Conservation (phyloP, 2,888 invertebrate genomes). For the Pterostichus niger region DNA sequence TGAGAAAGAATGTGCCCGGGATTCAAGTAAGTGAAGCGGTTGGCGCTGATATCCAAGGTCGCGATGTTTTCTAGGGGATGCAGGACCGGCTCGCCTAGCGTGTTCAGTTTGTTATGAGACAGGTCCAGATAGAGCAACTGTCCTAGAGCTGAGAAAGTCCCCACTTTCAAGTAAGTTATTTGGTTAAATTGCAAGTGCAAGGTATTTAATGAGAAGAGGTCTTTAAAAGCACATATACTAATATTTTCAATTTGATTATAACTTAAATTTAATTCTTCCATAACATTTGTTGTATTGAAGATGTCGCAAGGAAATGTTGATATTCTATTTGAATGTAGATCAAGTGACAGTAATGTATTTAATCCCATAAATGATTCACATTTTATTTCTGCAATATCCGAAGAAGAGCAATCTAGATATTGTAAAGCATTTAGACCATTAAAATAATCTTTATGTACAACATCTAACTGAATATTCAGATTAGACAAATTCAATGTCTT, state of each 20-base stretch:
- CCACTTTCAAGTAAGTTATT: neutral
- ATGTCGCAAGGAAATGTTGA: neutral
- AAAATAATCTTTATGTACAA: slow-evolving; percentile 9
- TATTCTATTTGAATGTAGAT: slow-evolving; percentile 31
- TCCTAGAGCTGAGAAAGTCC: neutral
- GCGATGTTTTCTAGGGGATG: neutral
- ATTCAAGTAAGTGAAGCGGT: neutral
- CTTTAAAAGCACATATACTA: neutral
- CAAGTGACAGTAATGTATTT: slow-evolving; percentile 1
- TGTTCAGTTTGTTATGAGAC: neutral
- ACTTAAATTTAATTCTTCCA: neutral
- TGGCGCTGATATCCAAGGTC: neutral
- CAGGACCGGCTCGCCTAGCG: neutral
- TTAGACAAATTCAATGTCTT: slow-evolving; percentile 1
- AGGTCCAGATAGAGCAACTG: neutral
- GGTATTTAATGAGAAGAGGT: neutral
- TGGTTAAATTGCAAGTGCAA: slow-evolving; percentile 1
- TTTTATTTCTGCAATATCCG: slow-evolving; percentile 1
- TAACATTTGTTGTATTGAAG: neutral
- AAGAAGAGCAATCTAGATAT: neutral
- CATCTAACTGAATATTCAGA: neutral
- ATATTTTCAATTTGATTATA: slow-evolving; percentile 18
- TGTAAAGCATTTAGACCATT: neutral
- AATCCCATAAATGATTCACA: slow-evolving; percentile 19
- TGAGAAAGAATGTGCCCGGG: neutral